Percentiles rank a stretch among this genome's conserved stretches.
Evolutionary conservation across 2,113 vertebrate genomes (phyloP).

Genomic region (Macquaria ambigua): DNA sequence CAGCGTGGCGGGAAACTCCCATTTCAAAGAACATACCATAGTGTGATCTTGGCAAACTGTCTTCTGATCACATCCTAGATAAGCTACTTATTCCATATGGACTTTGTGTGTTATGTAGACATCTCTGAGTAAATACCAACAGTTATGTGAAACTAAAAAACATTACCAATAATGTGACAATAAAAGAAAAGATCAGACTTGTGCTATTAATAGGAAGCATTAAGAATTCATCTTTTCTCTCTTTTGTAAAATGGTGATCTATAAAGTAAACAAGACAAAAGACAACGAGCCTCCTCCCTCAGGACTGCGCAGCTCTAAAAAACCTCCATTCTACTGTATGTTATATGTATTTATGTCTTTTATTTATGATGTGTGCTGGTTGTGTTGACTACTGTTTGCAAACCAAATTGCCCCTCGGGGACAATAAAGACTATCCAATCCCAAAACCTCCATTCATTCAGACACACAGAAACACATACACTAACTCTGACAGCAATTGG

Average conservation of each 20-base stretch:
- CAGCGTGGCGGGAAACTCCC: slow-evolving; percentile 10
- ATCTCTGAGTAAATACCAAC: not conserved
- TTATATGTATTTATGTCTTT: too few species aligned
- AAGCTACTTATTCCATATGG: slow-evolving; percentile 17
- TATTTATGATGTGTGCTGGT: too few species aligned
- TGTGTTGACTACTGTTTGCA: too few species aligned
- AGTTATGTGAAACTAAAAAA: slow-evolving; percentile 29
- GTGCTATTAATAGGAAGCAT: slow-evolving; percentile 6
- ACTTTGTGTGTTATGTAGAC: not conserved
- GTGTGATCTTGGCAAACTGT: slow-evolving; percentile 2
- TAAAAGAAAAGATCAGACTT: slow-evolving; percentile 9
- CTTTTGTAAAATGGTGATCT: not conserved
- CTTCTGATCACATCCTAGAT: slow-evolving; percentile 25
- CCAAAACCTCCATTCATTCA: not conserved
- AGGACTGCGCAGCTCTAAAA: not conserved
- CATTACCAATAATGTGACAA: slow-evolving; percentile 17
- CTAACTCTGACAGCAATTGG: not conserved
- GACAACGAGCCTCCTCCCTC: not conserved
- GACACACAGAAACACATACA: slow-evolving; percentile 10
- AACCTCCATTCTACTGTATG: too few species aligned
- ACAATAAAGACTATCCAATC: too few species aligned
- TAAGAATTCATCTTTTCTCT: not conserved
- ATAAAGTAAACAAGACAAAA: slow-evolving; percentile 2
- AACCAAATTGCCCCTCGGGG: too few species aligned
- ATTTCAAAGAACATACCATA: slow-evolving; percentile 20